Conservation (phyloP, 2,888 invertebrate species). For the Diaphora mendica region DNA sequence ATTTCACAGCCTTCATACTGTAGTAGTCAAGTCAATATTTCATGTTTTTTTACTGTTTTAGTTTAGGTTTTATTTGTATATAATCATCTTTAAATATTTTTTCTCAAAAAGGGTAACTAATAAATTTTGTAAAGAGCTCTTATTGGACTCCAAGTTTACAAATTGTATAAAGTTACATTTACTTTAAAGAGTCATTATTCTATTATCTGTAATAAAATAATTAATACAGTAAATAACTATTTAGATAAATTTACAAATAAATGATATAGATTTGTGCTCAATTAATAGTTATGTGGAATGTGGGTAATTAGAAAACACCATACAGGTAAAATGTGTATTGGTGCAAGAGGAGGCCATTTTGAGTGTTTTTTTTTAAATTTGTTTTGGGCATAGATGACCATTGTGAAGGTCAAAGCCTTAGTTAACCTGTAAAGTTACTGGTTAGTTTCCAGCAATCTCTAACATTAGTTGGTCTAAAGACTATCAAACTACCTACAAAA, state of each 20-base stretch:
- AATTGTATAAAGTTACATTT: background rate
- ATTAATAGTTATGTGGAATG: background rate
- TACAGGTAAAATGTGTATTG: background rate
- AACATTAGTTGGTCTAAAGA: no score
- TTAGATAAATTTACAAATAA: background rate
- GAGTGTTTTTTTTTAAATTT: background rate
- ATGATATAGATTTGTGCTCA: background rate
- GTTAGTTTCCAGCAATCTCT: background rate
- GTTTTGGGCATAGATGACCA: background rate
- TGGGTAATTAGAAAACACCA: background rate
- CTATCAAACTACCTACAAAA: no score
- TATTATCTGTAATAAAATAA: background rate
- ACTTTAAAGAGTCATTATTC: background rate
- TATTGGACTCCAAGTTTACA: background rate
- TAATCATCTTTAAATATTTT: background rate
- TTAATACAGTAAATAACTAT: background rate
- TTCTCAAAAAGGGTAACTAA: background rate
- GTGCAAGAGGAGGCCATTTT: background rate
- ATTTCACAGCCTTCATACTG: background rate
- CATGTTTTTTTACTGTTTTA: background rate
- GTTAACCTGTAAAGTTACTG: background rate
- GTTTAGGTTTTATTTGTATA: background rate
- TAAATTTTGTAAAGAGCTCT: background rate
- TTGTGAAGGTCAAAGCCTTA: background rate
- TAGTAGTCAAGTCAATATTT: background rate